These are phyloP conservation scores for Hippoglossus hippoglossus DNA, from an alignment of 2,797 vertebrate species.

Conservation along the genomic window DNA sequence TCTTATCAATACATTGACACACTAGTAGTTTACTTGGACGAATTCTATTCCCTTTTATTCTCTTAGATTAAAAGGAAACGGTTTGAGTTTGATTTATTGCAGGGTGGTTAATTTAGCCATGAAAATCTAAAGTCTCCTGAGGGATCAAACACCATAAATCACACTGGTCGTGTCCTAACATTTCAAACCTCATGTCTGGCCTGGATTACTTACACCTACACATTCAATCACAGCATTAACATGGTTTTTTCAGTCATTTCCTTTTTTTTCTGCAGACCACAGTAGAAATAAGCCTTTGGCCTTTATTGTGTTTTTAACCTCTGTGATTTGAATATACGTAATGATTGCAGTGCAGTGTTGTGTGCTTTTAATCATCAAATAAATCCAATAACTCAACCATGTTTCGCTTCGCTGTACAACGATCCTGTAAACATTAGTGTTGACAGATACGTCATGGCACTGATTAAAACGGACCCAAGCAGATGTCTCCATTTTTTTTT, in stretches of 20 bases:
- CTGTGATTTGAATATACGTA: background rate
- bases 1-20: slow-evolving; percentile 12
- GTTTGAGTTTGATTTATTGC: slow-evolving; percentile 46
- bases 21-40: slow-evolving; percentile 16
- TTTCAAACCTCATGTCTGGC: background rate
- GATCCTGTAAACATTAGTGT: slow-evolving; percentile 47
- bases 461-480: slow-evolving; percentile 53
- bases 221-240: slow-evolving; percentile 1
- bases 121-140: slow-evolving; percentile 24
- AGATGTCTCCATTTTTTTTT: slow-evolving; percentile 54
- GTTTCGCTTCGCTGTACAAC: slow-evolving; percentile 27
- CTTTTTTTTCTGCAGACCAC: background rate
- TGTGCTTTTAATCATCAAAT: background rate
- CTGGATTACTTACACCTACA: background rate
- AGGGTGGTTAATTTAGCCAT: slow-evolving; percentile 19
- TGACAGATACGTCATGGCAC: slow-evolving; percentile 28
- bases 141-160: slow-evolving; percentile 53
- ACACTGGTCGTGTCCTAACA: slow-evolving; percentile 27
- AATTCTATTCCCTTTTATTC: slow-evolving; percentile 34
- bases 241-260: slow-evolving; percentile 4
- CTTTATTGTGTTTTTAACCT: background rate
- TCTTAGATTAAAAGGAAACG: slow-evolving; percentile 54
- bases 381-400: background rate
- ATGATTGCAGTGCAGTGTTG: background rate
- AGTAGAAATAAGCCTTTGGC: background rate